phyloP scores from a whole-genome alignment of 2,113 vertebrate genomes.

The Nymphicus hollandicus region DNA sequence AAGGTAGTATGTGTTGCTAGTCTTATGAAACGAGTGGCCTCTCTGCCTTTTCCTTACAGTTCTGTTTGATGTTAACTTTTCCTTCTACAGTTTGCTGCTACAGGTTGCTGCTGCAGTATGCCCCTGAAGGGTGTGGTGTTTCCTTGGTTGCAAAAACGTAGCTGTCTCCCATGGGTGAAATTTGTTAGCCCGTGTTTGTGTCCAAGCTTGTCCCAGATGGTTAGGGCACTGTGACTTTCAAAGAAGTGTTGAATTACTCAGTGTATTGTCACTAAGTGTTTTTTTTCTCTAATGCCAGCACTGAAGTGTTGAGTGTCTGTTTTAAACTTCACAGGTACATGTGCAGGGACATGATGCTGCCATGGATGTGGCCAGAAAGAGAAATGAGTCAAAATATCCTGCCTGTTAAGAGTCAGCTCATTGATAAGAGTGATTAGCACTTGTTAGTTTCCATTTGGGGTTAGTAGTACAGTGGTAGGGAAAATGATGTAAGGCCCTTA shows the following conservation, averaged over 20 bases:
- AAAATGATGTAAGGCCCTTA: not conserved
- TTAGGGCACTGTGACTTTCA: not conserved
- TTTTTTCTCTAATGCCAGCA: not conserved
- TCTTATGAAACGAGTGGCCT: not conserved
- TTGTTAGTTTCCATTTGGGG: not conserved
- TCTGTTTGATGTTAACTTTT: constrained; percentile 4
- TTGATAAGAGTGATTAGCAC: not conserved
- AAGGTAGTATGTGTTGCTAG: not conserved
- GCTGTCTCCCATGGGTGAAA: not conserved
- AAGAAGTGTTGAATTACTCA: not conserved
- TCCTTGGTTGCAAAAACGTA: constrained; percentile 7
- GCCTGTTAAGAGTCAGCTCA: not conserved
- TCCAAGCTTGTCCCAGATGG: not conserved
- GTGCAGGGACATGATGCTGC: not conserved
- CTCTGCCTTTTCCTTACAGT: not conserved
- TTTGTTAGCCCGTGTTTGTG: not conserved
- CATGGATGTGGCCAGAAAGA: not conserved
- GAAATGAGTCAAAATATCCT: not conserved
- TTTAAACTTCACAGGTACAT: not conserved
- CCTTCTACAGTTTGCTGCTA: not conserved
- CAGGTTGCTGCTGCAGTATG: not conserved
- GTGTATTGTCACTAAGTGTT: not conserved
- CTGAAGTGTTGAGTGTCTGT: not conserved
- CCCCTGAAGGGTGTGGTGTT: not conserved
- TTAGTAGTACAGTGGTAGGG: not conserved